Base-by-base conservation (phyloP, 2,113 vertebrate genomes). In the Condylura cristata region DNA sequence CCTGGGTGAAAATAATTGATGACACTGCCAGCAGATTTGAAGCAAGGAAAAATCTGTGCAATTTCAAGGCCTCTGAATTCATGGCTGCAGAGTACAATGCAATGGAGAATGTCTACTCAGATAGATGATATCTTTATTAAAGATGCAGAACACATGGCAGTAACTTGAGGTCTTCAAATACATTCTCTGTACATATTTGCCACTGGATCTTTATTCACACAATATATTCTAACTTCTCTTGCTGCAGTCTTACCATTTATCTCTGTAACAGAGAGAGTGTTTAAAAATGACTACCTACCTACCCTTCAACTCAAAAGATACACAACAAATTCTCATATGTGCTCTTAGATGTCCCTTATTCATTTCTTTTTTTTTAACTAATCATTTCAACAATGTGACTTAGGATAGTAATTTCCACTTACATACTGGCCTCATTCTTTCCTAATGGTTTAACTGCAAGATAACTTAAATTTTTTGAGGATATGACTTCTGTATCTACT, bases 41-140 rank as follows among this genome's bases (percentile, higher is more conserved):
- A 44, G 26, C 34, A 60, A 61, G 20, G 22, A 74, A 86, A n/a
- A 4, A 92, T 24, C 61, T 51, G 28, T 78, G 60, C 86, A 95
- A 85, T 93, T 93, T 93, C 76, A 44, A 90, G 37, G 44, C 24
- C 72, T 79, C 70, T 92, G 34, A 83, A 95, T 93, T 76, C 48
- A 58, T 82, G 18, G 14, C 30, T 68, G 26, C 24, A 7, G 53
- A 89, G 60, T 70, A 34, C 9, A 51, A 8, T 37, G n/a, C 24
- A 72, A 56, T 53, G 20, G 28, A 86, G 34, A 41, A 32, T 16
- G 79, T 48, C 51, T 70, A 34, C n/a, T 24, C 60, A 74, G n/a
- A 74, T 28, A 51, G 48, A 30, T 83, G 41, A 81, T 18, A 48
- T 86, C 22, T 70, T 9, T 91, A 9, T 68, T 63, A 71, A n/a